These are phyloP conservation scores for Drosophila ustulata DNA, from an alignment of 2,888 invertebrate species.

Conservation along the genomic window DNA sequence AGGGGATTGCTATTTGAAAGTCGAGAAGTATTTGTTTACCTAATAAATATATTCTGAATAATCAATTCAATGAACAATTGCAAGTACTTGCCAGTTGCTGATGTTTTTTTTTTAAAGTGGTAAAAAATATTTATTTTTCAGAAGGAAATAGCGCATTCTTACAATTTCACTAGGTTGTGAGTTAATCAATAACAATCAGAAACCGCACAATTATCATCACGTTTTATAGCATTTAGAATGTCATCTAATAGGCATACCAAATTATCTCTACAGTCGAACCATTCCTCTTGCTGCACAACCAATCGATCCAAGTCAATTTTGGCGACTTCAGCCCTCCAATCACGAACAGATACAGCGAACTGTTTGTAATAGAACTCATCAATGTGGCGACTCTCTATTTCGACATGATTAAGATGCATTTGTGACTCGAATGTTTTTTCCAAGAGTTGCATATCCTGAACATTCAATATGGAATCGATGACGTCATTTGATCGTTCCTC, in stretches of 20 bases:
- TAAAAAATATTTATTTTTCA: conserved; percentile 27
- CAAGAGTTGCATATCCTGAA: conserved; percentile 78
- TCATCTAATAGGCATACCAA: conserved; percentile 91
- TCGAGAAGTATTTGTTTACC: no score
- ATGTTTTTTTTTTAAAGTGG: background rate
- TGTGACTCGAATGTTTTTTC: conserved; percentile 87
- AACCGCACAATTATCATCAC: conserved; percentile 70
- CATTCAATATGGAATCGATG: conserved; percentile 78
- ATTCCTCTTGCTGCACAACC: conserved; percentile 87
- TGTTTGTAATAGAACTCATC: conserved; percentile 77
- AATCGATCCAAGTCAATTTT: conserved; percentile 87
- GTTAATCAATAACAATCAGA: conserved; percentile 80
- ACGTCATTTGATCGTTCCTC: conserved; percentile 63
- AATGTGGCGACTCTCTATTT: conserved; percentile 49
- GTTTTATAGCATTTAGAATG: conserved; percentile 85
- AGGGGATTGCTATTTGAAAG: no score
- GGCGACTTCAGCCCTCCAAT: conserved; percentile 87
- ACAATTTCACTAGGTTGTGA: conserved; percentile 14
- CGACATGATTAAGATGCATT: conserved; percentile 73
- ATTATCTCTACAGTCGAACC: conserved; percentile 89
- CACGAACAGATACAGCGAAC: conserved; percentile 86
- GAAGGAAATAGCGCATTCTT: conserved; percentile 2
- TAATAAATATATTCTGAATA: no score
- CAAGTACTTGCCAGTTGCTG: no score
- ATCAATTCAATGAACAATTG: no score